Evolutionary conservation across 2,797 vertebrate genomes (phyloP).

Genomic region (Xyrichtys novacula): DNA sequence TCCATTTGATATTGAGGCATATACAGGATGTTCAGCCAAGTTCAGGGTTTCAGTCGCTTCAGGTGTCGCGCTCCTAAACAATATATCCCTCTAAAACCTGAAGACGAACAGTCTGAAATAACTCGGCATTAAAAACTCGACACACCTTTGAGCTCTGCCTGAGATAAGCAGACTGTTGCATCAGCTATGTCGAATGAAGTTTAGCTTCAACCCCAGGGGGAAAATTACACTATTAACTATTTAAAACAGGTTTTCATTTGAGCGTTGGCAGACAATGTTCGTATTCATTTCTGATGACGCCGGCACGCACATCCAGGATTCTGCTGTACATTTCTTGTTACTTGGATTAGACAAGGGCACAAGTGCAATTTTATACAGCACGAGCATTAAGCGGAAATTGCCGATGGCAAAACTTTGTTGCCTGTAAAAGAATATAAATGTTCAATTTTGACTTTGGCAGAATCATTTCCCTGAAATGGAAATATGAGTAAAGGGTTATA

Average conservation of each 20-base stretch:
- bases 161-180: constrained; percentile 2
- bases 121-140: not conserved
- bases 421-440: too few relatives aligned
- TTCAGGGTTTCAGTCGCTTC: not conserved
- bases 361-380: not conserved
- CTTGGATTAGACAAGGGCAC: not conserved
- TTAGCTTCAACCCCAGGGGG: not conserved
- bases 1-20: too few relatives aligned
- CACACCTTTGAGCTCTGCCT: not conserved
- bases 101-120: not conserved
- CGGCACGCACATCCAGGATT: not conserved
- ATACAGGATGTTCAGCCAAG: not conserved
- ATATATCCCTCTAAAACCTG: not conserved
- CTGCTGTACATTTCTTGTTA: not conserved
- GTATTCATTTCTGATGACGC: not conserved
- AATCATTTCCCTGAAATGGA: not conserved
- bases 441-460: not conserved
- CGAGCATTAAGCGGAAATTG: not conserved
- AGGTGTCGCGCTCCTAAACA: not conserved
- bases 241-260: not conserved
- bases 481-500: not conserved
- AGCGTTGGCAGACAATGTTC: not conserved
- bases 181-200: not conserved
- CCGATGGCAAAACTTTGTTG: not conserved
- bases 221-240: not conserved